Percentiles rank a stretch among this genome's conserved stretches.
Conservation (phyloP, 23 tunicate species). For the Trididemnum nubilum region DNA sequence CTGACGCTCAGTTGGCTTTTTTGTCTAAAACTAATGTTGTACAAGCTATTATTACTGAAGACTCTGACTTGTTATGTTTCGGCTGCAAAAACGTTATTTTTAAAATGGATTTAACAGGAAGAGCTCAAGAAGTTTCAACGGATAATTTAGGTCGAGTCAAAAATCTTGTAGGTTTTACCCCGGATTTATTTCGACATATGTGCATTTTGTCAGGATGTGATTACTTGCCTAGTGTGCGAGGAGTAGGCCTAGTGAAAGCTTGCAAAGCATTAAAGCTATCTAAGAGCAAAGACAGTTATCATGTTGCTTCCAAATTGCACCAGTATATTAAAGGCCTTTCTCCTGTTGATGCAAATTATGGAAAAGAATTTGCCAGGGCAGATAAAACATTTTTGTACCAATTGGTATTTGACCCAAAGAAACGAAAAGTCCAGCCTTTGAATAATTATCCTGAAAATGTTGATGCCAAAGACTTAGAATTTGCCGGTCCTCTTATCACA, state of each 20-base stretch:
- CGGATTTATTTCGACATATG: constrained; percentile 83
- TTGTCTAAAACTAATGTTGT: constrained; percentile 51
- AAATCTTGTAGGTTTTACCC: constrained; percentile 73
- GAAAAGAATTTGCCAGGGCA: constrained; percentile 69
- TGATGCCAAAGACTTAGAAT: constrained; percentile 43
- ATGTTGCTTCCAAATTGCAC: constrained; percentile 71
- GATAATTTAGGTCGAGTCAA: constrained; percentile 58
- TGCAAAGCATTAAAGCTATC: constrained; percentile 81
- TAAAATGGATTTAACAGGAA: constrained; percentile 84
- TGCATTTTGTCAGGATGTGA: constrained; percentile 95
- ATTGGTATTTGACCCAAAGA: constrained; percentile 69
- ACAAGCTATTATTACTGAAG: constrained; percentile 93
- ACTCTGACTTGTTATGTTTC: constrained; percentile 87
- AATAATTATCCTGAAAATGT: constrained; percentile 62
- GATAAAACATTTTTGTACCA: constrained; percentile 94
- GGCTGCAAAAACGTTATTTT: constrained; percentile 85
- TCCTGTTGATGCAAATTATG: constrained; percentile 71
- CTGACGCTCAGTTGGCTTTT: constrained; percentile 98
- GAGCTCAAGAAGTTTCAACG: constrained; percentile 69
- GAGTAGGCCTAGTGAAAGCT: constrained; percentile 81
- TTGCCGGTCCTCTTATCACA: constrained; percentile 71
- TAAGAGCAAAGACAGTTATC: constrained; percentile 66
- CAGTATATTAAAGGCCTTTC: constrained; percentile 74
- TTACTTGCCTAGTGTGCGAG: constrained; percentile 86
- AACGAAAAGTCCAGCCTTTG: constrained; percentile 57